Conservation (phyloP, 2,888 invertebrate species). For the Drosophila histrio region DNA sequence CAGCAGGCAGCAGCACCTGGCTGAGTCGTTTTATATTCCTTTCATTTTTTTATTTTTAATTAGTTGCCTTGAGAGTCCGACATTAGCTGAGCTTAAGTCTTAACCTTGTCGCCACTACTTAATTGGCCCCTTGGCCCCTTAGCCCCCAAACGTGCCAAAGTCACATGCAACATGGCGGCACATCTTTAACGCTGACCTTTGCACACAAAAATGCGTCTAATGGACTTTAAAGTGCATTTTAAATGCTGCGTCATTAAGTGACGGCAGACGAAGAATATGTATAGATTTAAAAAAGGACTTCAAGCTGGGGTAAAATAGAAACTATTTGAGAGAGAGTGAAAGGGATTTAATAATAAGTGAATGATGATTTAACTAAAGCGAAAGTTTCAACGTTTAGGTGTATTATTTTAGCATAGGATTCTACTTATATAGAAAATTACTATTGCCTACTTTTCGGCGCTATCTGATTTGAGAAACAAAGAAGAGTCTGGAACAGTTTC, state of each 20-base stretch:
- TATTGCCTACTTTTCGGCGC: neutral
- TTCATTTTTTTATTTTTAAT: constrained; percentile 21
- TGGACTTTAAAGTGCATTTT: constrained; percentile 45
- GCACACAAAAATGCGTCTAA: constrained; percentile 56
- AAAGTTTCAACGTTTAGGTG: too few relatives aligned
- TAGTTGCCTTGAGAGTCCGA: constrained; percentile 31
- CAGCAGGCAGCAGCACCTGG: neutral
- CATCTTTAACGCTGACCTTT: constrained; percentile 61
- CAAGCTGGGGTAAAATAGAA: neutral
- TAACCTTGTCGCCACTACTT: constrained; percentile 78
- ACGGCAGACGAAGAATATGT: constrained; percentile 26
- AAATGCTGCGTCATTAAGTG: constrained; percentile 15
- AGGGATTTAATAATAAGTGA: too few relatives aligned
- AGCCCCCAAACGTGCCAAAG: constrained; percentile 53
- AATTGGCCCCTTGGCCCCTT: constrained; percentile 62
- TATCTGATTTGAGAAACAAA: neutral
- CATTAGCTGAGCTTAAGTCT: constrained; percentile 60
- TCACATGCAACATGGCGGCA: constrained; percentile 71
- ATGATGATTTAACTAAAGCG: too few relatives aligned
- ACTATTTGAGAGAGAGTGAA: neutral
- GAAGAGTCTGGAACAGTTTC: too few relatives aligned
- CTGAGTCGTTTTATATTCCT: neutral
- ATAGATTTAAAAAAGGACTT: constrained; percentile 27
- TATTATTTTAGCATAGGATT: neutral
- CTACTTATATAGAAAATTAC: too few relatives aligned